Evolutionary conservation across 2,113 vertebrate species (phyloP).

Genomic region (Thomomys bottae): DNA sequence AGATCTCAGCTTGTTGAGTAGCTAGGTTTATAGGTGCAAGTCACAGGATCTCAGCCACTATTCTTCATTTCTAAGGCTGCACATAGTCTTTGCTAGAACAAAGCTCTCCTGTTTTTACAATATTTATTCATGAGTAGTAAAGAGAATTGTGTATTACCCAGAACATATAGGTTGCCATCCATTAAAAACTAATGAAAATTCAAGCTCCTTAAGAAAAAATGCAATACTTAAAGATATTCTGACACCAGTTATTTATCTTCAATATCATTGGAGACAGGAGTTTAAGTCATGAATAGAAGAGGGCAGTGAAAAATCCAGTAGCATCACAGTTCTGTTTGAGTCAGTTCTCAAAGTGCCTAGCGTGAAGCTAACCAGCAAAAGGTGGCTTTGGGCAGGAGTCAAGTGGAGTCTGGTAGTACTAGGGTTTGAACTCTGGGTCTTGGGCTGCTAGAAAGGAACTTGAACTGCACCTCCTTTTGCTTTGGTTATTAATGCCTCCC

Average conservation of each 20-base stretch:
- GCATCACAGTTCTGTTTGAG: not conserved
- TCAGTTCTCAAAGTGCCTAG: not conserved
- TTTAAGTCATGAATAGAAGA: not conserved
- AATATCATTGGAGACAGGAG: not conserved
- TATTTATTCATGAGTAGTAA: not conserved
- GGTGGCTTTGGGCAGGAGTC: not conserved
- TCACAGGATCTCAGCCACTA: no score
- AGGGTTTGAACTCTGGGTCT: no score
- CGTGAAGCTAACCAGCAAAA: not conserved
- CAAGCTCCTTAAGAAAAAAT: slow-evolving; percentile 1
- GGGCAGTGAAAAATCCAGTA: not conserved
- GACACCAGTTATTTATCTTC: not conserved
- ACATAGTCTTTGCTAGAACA: not conserved
- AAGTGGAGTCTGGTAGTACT: no score
- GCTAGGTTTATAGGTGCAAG: no score
- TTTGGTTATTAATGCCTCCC: no score
- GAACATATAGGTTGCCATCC: not conserved
- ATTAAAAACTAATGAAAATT: not conserved
- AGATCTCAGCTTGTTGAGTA: no score
- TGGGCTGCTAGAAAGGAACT: no score
- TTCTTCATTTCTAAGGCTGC: not conserved
- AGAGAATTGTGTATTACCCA: slow-evolving; percentile 7
- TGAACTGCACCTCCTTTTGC: no score
- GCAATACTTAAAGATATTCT: not conserved
- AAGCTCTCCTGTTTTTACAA: not conserved